Base-by-base conservation (phyloP, 2,888 invertebrate genomes). In the Gortyna flavago region DNA sequence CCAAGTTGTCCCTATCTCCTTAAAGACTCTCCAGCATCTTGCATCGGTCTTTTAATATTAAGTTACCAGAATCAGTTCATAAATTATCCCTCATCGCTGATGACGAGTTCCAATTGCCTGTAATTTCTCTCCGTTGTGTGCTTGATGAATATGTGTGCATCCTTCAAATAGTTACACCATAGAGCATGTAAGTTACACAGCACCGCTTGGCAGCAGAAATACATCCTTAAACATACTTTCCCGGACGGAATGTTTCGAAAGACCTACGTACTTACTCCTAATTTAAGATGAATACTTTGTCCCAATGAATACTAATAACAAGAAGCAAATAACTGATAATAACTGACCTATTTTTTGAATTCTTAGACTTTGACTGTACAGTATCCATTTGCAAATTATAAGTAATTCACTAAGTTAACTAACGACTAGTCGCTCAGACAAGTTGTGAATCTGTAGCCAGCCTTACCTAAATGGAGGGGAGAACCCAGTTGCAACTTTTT, bases 381-480 rank as follows among this genome's bases (percentile, higher is more conserved):
- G 13, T n/a, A 2, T 32, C 13, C 7, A 41, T 73, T 35, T 38
- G 25, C 18, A 51, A 69, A 78, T 51, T 25, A 2, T 32, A 21
- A 5, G 21, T 29, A 35, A 38, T 38, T 9, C 38, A 25, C 18
- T 7, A 62, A n/a, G n/a, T 57, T 29, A 2, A 16, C 32, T 35
- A 44, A 48, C 1, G 9, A 48, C 9, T 11, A 41, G 9, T 77
- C 54, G 59, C 41, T 9, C 7, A 7, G 25, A 48, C 35, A 64
- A 80, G 54, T 81, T 79, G 67, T 38, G 0, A 18, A 21, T 51
- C 0, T 74, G 13, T 0, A 81, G 35, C 79, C 75, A 66, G 74
- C 85, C 87, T 86, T 65, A 83, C 11, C 6, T 1, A 38, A 25
- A 61, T 62, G 84, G 86, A 54, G 87, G 86, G 86, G 87, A 71